Base-by-base conservation (phyloP, 2,888 invertebrate species). In the Cantharis rufa region DNA sequence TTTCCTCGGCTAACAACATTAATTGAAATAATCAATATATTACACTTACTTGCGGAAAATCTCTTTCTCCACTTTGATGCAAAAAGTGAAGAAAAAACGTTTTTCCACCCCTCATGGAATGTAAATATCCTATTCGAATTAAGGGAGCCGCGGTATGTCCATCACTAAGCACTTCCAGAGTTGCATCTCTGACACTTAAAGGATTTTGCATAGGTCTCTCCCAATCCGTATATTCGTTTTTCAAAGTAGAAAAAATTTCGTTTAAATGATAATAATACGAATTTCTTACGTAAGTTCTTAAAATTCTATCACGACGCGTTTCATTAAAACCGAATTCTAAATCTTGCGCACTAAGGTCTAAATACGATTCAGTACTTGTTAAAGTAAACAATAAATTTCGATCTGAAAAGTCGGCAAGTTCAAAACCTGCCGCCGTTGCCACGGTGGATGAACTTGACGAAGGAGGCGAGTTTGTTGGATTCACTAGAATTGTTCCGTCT, bases 221-320 rank as follows among this genome's bases (percentile, higher is more conserved):
- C 98, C 98, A 98, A 88, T 98, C 97, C 77, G 97, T 98, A 89
- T 98, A 98, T 88, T 98, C 97, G 88, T 98, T 98, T 87, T 91
- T 91, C 83, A 98, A 91, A 72, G 98, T 97, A 72, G 97, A 96
- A 88, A 96, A 96, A 86, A 96, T 96, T 90, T 98, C 98, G 89
- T 96, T 97, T 83, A 98, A 91, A 89, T 98, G 98, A 89, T 95
- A 98, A 86, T 95, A 94, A 89, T 96, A 98, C 76, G 97, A 94
- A 90, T 98, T 98, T 81, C 98, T 92, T 80, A 98, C 97, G 88
- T 96, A 95, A 70, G 97, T 97, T 89, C 98, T 91, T 83, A 96
- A 90, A 86, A 96, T 95, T 78, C 95, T 92, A 89, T 96, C 96
- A 79, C 96, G 91, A 78, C 95, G 91, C 80, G 95, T 95, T 89